Conservation (phyloP, 2,797 vertebrate genomes). For the Phataginus tricuspis region DNA sequence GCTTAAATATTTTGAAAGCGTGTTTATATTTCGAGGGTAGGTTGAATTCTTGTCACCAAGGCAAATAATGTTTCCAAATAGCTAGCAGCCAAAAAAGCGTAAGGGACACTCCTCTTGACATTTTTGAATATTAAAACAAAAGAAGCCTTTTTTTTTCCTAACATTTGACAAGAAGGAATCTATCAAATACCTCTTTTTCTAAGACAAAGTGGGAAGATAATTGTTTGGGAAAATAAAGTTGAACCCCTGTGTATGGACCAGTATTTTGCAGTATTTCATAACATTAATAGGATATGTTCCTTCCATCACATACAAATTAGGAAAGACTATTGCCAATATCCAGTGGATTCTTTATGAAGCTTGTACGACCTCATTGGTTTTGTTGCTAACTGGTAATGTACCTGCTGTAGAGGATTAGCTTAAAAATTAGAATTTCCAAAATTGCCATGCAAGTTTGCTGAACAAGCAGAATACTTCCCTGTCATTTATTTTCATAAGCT, state of each 20-base stretch:
- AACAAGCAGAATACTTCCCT: slow-evolving; percentile 47
- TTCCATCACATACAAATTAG: background rate
- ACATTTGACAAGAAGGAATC: background rate
- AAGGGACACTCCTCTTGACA: background rate
- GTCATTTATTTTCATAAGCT: slow-evolving; percentile 67
- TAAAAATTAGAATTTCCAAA: slow-evolving; percentile 57
- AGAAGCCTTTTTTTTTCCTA: background rate
- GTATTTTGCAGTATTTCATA: background rate
- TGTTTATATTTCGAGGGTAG: slow-evolving; percentile 3
- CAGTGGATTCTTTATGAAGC: slow-evolving; percentile 60
- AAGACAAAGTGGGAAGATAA: slow-evolving; percentile 39
- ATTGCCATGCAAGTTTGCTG: slow-evolving; percentile 42
- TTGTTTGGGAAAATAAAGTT: slow-evolving; percentile 4
- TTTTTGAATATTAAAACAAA: slow-evolving; percentile 27
- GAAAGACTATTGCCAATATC: slow-evolving; percentile 17
- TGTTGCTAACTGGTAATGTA: slow-evolving; percentile 15
- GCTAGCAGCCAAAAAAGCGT: background rate
- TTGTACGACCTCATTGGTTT: background rate
- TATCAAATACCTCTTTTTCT: background rate
- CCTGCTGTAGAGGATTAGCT: background rate
- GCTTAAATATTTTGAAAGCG: slow-evolving; percentile 29
- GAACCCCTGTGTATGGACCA: background rate
- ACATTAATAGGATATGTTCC: background rate
- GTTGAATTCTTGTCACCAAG: background rate
- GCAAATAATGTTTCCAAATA: slow-evolving; percentile 34